These are phyloP conservation scores for Lysiphlebus fabarum DNA, from an alignment of 1,140 invertebrate species.

Conservation along the genomic window DNA sequence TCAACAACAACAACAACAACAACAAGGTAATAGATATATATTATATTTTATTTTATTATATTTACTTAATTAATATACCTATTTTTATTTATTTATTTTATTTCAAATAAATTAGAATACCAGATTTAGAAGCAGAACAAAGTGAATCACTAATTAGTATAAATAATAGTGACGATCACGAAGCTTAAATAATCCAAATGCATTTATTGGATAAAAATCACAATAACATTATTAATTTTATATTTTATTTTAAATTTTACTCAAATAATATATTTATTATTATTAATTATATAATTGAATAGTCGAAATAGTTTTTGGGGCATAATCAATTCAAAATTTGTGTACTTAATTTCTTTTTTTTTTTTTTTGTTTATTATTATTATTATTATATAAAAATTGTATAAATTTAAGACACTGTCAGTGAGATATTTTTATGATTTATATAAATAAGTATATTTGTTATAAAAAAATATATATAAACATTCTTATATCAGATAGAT, in stretches of 20 bases:
- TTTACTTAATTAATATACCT: constrained; percentile 14
- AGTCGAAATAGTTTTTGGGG: too few species aligned
- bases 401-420: constrained; percentile 28
- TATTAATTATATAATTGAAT: too few species aligned
- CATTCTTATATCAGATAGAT: too few species aligned
- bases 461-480: too few species aligned
- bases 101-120: constrained; percentile 54
- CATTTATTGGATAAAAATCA: too few species aligned
- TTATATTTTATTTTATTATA: constrained; percentile 23
- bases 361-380: too few species aligned
- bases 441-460: neutral
- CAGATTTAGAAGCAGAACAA: constrained; percentile 68
- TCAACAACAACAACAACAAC: constrained; percentile 36
- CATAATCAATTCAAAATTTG: too few species aligned
- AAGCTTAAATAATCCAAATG: constrained; percentile 47
- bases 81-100: constrained; percentile 23
- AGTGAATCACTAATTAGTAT: constrained; percentile 71
- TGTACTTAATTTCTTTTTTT: too few species aligned
- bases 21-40: neutral
- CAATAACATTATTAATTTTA: too few species aligned
- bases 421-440: constrained; percentile 34
- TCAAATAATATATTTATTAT: too few species aligned
- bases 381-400: too few species aligned
- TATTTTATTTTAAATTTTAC: too few species aligned
- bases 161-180: constrained; percentile 56